Base-by-base conservation (phyloP, 2,113 vertebrate species). In the Brachirus orientalis region DNA sequence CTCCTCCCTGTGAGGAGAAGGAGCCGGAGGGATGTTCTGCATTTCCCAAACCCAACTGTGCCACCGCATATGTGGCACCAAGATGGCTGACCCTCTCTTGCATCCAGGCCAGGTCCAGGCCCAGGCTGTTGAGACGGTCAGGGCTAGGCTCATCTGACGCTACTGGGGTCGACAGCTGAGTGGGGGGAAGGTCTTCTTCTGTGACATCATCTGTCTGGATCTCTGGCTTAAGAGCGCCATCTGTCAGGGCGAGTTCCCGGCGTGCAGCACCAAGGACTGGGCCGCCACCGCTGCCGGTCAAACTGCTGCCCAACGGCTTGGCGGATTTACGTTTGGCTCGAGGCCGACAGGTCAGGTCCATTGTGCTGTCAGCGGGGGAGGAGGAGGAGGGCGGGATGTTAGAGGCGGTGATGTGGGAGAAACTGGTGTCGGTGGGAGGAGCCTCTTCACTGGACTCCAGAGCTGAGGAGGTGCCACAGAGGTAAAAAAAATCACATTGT, bases 101-200 rank as follows among this genome's bases (percentile, higher is more conserved):
- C 89, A 89, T 90, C 88, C 86, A 89, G 46, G 86, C 80, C 76
- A 91, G 64, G 54, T 91, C 88, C 60, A 89, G 72, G 58, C 82
- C 86, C 62, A 88, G 57, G 55, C 67, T 72, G 69, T 62, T 79
- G 45, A 89, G 82, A 13, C 77, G 75, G 2, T 90, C 87, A 0
- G 79, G 53, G 28, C 80, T 79, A 1, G 69, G 68, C 40, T 85
- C 85, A 0, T 86, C 82, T 10, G 72, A 71, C 9, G 66, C 69
- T 47, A 71, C 33, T 9, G 78, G 41, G 22, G 68, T 64, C 0
- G 81, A 61, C 20, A 76, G 50, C 51, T 84, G 71, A 38, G 82
- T 61, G 13, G 80, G 44, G 16, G 57, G 64, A 10, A 62, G 46
- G 11, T 75, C 76, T 20, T 83, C 64, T 11, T 83, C 77, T 4